Evolutionary conservation across 2,888 invertebrate genomes (phyloP), one percentile per base, ranked within the genome.

Genomic region (Bombyx huttoni): DNA sequence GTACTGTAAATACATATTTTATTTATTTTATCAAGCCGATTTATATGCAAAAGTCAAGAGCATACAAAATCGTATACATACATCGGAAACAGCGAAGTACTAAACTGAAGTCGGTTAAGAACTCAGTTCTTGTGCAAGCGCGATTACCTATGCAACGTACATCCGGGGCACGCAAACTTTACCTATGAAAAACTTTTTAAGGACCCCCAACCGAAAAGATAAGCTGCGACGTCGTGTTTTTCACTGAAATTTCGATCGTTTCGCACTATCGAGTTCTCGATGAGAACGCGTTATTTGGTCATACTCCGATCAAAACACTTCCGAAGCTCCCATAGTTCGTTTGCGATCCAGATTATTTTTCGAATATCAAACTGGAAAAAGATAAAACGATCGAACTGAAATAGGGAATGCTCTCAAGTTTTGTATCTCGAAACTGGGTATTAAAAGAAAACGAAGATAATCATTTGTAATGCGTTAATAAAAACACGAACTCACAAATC

Each of bases 131-230:
- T 7, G 40, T 40, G 40, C 1, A 40, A 8, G 40, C 40, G 40
- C 40, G 40, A 40, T 40, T 40, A 40, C 40, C 40, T 40, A 40
- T 12, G 40, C 40, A 12, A 40, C 40, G 40, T 40, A 40, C 40
- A 40, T 8, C 7, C 40, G 68, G 64, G n/a, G 68, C 65, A 70
- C 60, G 66, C 56, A 52, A 79, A 84, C 71, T 82, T 75, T 70
- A 57, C 62, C 68, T 71, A 73, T 79, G 77, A 76, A 80, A 79
- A 81, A 24, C 71, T 69, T 81, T 75, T 70, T 68, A 65, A 73
- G 70, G 73, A 65, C 69, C 68, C 69, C 71, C 24, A 7, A 8
- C 64, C 63, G 60, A 58, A 71, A 74, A 71, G 73, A 58, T 57
- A 50, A 52, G 47, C 49, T 54, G 51, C 46, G 56, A 57, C 60